Percentiles rank a stretch among this genome's conserved stretches.
These are phyloP conservation scores for Arctopsyche grandis DNA, from an alignment of 1,140 invertebrate genomes.

Conservation along the genomic window DNA sequence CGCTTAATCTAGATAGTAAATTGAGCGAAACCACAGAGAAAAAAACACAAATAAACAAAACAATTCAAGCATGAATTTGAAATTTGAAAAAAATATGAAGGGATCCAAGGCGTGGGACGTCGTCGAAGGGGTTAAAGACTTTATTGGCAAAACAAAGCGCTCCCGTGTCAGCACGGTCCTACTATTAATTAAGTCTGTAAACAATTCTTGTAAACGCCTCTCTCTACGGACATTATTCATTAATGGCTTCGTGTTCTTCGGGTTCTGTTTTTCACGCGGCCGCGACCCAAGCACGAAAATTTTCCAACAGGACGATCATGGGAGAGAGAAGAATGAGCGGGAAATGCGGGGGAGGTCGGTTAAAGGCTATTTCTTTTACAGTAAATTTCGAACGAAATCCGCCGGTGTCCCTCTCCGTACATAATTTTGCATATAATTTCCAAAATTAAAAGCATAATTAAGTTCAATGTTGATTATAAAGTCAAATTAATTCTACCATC, in stretches of 20 bases:
- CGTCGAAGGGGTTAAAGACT: constrained; percentile 18
- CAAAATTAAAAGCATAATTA: constrained; percentile 38
- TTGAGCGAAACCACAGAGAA: too few relatives aligned
- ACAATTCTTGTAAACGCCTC: constrained; percentile 3
- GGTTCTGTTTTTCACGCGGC: not conserved
- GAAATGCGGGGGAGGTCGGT: not conserved
- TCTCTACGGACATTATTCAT: constrained; percentile 3
- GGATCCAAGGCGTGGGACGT: too few relatives aligned
- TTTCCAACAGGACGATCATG: too few relatives aligned
- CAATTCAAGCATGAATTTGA: too few relatives aligned
- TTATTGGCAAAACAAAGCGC: constrained; percentile 12
- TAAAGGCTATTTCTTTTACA: not conserved
- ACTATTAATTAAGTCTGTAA: constrained; percentile 21
- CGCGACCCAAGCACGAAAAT: not conserved
- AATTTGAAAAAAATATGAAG: too few relatives aligned
- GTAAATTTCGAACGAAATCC: not conserved
- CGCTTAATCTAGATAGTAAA: too few relatives aligned
- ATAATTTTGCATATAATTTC: constrained; percentile 33
- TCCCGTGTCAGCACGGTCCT: not conserved
- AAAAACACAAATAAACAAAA: too few relatives aligned
- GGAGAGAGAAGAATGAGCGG: too few relatives aligned
- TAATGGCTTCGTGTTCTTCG: not conserved
- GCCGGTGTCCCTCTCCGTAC: not conserved
- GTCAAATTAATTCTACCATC: constrained; percentile 35
- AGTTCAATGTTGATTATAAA: constrained; percentile 37